Percentiles rank a stretch among this genome's conserved stretches.
phyloP scores from a whole-genome alignment of 2,113 vertebrate genomes.

The Pomatorhinus ruficollis region DNA sequence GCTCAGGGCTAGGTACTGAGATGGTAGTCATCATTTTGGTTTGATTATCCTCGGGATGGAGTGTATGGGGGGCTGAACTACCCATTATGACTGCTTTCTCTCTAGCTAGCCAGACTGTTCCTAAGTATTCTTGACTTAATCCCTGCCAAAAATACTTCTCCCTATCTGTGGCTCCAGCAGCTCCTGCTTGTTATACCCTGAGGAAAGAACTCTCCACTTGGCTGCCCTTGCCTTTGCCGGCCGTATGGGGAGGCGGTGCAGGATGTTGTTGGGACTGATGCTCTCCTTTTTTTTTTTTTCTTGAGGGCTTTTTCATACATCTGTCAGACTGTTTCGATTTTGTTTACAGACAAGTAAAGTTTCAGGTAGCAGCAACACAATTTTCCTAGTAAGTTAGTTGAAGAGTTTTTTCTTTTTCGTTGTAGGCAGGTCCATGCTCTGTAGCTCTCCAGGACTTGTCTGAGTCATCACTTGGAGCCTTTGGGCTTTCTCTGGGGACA shows the following conservation, averaged over 20 bases:
- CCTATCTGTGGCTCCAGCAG: neutral
- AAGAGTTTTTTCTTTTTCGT: neutral
- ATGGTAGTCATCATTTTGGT: neutral
- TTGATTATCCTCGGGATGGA: neutral
- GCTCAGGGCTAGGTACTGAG: neutral
- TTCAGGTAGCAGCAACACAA: neutral
- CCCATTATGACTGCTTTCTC: neutral
- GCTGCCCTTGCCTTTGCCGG: neutral
- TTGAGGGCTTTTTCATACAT: neutral
- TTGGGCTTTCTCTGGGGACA: neutral
- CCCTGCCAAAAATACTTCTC: neutral
- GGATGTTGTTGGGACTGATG: neutral
- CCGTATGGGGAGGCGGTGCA: fast-evolving
- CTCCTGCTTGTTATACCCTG: neutral
- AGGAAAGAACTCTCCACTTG: neutral
- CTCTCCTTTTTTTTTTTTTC: neutral
- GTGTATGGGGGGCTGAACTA: neutral
- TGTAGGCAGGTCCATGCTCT: neutral
- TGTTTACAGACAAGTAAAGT: neutral
- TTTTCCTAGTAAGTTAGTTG: neutral
- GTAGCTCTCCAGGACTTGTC: neutral
- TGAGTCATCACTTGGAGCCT: neutral
- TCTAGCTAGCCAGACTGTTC: neutral
- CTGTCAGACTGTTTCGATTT: neutral
- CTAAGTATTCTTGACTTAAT: neutral